Evolutionary conservation across 2,888 invertebrate species (phyloP), one percentile per base, ranked within the genome.

Genomic region (Sussaba pulchella): DNA sequence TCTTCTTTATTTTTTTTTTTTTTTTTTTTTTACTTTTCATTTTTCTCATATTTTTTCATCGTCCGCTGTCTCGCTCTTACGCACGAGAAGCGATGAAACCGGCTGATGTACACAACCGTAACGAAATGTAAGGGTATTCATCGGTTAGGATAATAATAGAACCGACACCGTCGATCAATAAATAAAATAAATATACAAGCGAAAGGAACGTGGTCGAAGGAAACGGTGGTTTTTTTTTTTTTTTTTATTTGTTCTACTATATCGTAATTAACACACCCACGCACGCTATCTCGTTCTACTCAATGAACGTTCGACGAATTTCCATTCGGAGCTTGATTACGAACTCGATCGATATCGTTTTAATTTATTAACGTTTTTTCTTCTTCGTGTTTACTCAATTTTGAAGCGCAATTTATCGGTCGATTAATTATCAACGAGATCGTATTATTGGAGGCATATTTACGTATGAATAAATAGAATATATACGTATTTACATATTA

Each of bases 111-210:
- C 67, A 71, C 14, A 61, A 61, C n/a, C 57, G 31, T 31, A 31
- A 31, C 31, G 31, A 31, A 5, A 31, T 39, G 43, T 39, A 31
- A 72, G 57, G 67, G 41, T 81, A 74, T 82, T 84, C 82, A 81
- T 76, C 79, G 69, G 52, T 74, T 67, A 59, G 47, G 41, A 73
- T 83, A 83, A 82, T 83, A 82, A 84, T 84, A 84, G 82, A 14
- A 82, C 66, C 47, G 14, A 47, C 54, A 45, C 36, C 59, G 71
- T 74, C 41, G 79, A 84, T 84, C 84, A 78, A 84, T 84, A 84
- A 82, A 81, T 79, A 83, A 82, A 26, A n/a, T 50, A 59, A 64
- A 66, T 57, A 54, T 21, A 52, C 57, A 19, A 31, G 14, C 31
- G 17, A 31, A 45, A 57, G 57, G 31, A 31, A 31, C 6, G 31